Conservation (phyloP, 2,113 vertebrate genomes). For the Otolemur garnettii region DNA sequence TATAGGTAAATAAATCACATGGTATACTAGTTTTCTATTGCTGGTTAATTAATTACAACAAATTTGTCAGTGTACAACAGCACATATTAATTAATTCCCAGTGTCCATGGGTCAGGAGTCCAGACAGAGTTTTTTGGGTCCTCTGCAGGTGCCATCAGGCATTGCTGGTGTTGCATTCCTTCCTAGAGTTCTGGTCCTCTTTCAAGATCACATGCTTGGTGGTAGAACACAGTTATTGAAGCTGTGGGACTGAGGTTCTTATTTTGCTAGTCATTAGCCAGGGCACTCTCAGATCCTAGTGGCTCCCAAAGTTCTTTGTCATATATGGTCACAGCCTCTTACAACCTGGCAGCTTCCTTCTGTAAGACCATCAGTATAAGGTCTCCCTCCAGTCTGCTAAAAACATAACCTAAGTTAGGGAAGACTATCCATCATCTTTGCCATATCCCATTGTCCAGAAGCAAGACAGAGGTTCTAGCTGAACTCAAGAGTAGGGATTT, state of each 20-base stretch:
- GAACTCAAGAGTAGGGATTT: background rate
- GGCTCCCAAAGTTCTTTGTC: background rate
- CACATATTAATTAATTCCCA: background rate
- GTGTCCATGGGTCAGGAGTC: background rate
- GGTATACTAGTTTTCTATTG: background rate
- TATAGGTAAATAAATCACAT: background rate
- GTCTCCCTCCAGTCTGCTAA: background rate
- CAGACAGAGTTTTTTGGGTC: background rate
- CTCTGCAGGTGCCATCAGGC: background rate
- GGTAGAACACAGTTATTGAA: background rate
- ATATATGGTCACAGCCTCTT: background rate
- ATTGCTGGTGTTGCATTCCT: background rate
- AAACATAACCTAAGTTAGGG: background rate
- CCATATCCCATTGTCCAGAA: background rate
- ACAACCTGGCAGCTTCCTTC: background rate
- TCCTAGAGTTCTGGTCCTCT: background rate
- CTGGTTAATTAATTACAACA: background rate
- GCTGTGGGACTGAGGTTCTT: background rate
- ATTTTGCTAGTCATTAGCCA: background rate
- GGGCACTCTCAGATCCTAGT: background rate
- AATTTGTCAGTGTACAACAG: background rate
- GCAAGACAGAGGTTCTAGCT: background rate
- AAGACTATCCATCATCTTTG: background rate
- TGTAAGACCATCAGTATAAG: background rate
- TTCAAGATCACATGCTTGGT: rapidly evolving